phyloP scores from a whole-genome alignment of 2,797 vertebrate species.

The Rallus crepitans region DNA sequence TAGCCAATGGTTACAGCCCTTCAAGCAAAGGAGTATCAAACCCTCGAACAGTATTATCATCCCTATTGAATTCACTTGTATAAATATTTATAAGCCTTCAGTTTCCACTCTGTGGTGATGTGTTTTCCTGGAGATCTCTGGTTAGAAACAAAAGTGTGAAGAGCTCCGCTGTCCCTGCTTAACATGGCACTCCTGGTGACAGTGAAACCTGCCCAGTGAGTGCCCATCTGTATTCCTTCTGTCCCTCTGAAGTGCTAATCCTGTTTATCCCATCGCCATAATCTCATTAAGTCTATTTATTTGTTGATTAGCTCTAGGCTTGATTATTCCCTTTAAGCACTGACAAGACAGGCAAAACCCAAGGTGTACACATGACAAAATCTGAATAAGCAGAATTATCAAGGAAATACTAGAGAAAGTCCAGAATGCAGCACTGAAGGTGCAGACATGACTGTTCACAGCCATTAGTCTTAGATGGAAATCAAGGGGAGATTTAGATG shows the following conservation, averaged over 20 bases:
- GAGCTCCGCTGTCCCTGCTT: neutral
- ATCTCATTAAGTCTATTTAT: constrained; percentile 12
- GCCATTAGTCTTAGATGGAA: neutral
- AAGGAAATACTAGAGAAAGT: neutral
- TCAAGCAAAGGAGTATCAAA: neutral
- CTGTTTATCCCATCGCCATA: neutral
- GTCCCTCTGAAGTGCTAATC: neutral
- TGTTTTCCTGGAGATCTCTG: neutral
- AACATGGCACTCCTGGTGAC: neutral
- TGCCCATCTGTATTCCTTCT: neutral
- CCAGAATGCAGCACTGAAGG: neutral
- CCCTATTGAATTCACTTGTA: neutral
- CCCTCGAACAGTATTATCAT: neutral
- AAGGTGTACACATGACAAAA: neutral
- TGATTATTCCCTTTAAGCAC: constrained; percentile 25
- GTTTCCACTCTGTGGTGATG: neutral
- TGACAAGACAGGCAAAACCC: neutral
- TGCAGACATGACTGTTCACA: neutral
- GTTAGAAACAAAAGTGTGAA: neutral
- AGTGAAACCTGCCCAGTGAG: neutral
- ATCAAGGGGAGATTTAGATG: neutral
- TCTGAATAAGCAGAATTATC: neutral
- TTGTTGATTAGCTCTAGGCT: constrained; percentile 17
- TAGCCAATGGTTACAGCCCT: neutral
- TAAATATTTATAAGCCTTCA: neutral